A percentile compares a stretch with the other conserved stretches of the same genome.
phyloP scores from a whole-genome alignment of 2,888 invertebrate genomes.

The Chloromyia formosa region DNA sequence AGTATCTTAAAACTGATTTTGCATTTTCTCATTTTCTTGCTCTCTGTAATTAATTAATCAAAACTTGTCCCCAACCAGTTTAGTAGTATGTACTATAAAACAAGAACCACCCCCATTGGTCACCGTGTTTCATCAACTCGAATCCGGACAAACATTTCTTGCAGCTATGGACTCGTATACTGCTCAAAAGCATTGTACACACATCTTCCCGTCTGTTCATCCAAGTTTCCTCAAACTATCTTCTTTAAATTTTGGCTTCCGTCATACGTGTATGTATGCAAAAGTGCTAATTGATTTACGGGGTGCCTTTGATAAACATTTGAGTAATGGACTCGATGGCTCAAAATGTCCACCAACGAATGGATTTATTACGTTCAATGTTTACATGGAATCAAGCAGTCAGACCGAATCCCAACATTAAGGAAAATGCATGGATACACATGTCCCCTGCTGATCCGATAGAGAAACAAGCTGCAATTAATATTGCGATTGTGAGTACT shows the following conservation, averaged over 20 bases:
- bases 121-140: no score
- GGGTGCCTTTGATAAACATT: conserved; percentile 41
- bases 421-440: no score
- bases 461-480: no score
- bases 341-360: conserved; percentile 14
- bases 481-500: no score
- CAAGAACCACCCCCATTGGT: background rate
- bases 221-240: background rate
- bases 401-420: background rate
- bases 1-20: background rate
- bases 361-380: conserved; percentile 36
- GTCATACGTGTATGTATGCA: background rate
- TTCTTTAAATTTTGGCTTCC: background rate
- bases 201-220: background rate
- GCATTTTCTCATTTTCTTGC: background rate
- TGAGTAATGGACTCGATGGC: conserved; percentile 37
- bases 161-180: no score
- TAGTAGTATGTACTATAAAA: background rate
- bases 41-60: background rate
- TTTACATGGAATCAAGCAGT: conserved; percentile 30
- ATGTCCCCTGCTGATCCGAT: no score
- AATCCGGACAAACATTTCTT: no score
- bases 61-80: background rate
- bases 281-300: conserved; percentile 42
- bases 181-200: no score